Evolutionary conservation across 1,140 invertebrate species (phyloP), one percentile per base, ranked within the genome.

Genomic region (Rhynchophorus ferrugineus): DNA sequence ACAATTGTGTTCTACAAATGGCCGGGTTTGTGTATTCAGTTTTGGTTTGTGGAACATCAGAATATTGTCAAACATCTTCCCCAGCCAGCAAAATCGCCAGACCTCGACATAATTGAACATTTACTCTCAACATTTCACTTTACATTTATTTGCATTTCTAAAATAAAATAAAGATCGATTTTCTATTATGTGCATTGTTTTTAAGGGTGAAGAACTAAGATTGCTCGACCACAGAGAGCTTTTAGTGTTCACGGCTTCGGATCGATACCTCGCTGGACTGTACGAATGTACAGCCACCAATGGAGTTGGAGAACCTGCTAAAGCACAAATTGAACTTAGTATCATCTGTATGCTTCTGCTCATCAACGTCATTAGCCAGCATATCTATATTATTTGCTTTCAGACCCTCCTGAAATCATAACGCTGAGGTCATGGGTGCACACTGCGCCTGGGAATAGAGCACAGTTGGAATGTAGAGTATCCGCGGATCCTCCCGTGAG

Each of bases 261-360:
- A 78, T 46, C 70, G 81, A 9, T 71, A 75, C 48, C 69, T 84
- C 51, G 75, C 82, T 0, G 87, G 86, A 0, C 69, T 75, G 1
- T 88, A 89, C 58, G 81, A 82, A 53, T 90, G 87, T 61, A 63
- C 75, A 0, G 86, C 82, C 0, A 74, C 67, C 39, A 90, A 90
- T 65, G 83, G 80, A 8, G 78, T 89, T 14, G 85, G 85, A 0
- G 78, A 85, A 44, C 75, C 83, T 0, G 82, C 82, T 0, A 73
- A 65, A n/a, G 81, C 79, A 1, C 68, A 68, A 41, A 76, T 84
- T 45, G 67, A 79, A 37, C 63, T 84, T 0, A 75, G 71, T 56
- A 74, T 82, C 19, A 69, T 75, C 48, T 80, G 80, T 82, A 65
- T 75, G 75, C 44, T 18, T 19, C 22, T 11, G 11, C 18, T 37